Evolutionary conservation across 2,113 vertebrate species (phyloP).

Genomic region (Dasypus novemcinctus): DNA sequence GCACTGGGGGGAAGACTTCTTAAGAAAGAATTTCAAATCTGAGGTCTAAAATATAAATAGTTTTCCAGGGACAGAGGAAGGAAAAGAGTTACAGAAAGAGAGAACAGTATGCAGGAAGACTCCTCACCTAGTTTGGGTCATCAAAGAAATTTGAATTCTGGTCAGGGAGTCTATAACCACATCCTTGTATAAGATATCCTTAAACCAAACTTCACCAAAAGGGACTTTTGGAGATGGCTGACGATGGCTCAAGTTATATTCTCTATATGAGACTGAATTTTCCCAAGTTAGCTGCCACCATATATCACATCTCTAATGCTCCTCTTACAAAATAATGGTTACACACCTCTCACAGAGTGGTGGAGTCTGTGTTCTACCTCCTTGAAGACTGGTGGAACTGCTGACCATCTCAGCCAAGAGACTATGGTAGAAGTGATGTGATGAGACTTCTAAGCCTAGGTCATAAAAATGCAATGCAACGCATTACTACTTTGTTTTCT

Average conservation of each 20-base stretch:
- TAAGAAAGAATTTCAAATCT: not conserved
- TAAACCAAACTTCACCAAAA: not conserved
- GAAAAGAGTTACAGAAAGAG: not conserved
- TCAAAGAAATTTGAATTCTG: not conserved
- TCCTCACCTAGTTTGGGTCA: not conserved
- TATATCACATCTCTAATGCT: not conserved
- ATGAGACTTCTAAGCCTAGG: not conserved
- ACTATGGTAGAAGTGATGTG: not conserved
- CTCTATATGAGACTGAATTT: not conserved
- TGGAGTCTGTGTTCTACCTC: not conserved
- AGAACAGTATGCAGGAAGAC: not conserved
- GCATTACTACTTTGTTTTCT: not conserved
- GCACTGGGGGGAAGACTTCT: not conserved
- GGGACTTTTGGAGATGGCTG: not conserved
- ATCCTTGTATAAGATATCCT: not conserved
- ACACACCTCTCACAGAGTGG: accelerated
- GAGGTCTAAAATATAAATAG: not conserved
- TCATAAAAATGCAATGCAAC: not conserved
- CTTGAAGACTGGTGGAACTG: not conserved
- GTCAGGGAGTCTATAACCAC: not conserved
- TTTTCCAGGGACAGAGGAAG: not conserved
- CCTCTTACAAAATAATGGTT: not conserved
- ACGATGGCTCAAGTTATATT: not conserved
- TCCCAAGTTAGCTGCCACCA: not conserved
- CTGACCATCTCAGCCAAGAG: not conserved